phyloP scores from a whole-genome alignment of 2,113 vertebrate species.

The Vidua macroura region DNA sequence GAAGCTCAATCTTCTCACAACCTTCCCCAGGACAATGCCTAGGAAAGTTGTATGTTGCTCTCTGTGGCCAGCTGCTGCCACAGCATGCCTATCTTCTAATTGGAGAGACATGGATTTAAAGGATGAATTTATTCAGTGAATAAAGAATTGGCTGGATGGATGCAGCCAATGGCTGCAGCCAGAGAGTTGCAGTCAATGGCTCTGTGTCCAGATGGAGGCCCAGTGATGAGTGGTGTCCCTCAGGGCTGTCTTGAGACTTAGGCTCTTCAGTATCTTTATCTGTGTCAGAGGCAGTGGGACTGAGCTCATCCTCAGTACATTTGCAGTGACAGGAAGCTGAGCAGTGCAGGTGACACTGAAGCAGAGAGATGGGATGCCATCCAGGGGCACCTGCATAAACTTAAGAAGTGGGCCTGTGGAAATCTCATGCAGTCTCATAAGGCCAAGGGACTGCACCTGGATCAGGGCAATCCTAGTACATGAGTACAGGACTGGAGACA shows the following conservation, averaged over 20 bases:
- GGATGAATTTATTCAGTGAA: background rate
- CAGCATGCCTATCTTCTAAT: background rate
- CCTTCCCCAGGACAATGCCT: too few relatives aligned
- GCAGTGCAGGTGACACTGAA: background rate
- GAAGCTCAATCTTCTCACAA: too few relatives aligned
- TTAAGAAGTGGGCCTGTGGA: background rate
- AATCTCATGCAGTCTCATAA: too few relatives aligned
- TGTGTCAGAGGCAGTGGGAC: background rate
- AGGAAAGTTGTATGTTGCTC: too few relatives aligned
- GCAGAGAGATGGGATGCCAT: background rate
- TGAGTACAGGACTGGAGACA: background rate
- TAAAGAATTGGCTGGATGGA: background rate
- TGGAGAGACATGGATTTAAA: background rate
- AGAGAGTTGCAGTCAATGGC: background rate
- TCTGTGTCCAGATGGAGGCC: background rate
- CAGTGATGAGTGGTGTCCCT: background rate
- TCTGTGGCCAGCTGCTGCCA: too few relatives aligned
- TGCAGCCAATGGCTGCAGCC: background rate
- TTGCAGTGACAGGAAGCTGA: background rate
- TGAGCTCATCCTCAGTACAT: fast-evolving
- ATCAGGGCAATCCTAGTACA: background rate
- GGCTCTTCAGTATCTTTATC: background rate
- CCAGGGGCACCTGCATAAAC: background rate
- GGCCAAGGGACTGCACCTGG: background rate
- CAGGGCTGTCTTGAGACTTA: background rate